phyloP scores from a whole-genome alignment of 2,797 vertebrate genomes.

The Spinibarbus caldwelli region DNA sequence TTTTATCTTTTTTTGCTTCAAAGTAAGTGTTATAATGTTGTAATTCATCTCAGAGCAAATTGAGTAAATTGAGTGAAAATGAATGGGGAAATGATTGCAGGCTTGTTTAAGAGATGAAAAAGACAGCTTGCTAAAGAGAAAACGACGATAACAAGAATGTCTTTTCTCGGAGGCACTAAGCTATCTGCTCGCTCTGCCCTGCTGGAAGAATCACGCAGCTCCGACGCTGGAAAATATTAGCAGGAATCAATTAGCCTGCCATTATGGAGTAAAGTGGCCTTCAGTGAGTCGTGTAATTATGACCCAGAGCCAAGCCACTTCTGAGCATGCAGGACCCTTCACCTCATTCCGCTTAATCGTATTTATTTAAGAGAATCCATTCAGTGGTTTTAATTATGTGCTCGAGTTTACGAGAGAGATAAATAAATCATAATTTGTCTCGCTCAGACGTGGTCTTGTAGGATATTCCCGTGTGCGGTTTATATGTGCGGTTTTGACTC shows the following conservation, averaged over 20 bases:
- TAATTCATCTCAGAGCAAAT: not conserved
- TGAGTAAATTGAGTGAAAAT: not conserved
- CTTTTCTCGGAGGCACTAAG: not conserved
- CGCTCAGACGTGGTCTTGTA: slow-evolving; percentile 52
- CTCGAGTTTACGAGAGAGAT: slow-evolving; percentile 72
- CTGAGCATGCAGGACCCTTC: slow-evolving; percentile 67
- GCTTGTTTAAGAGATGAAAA: not conserved
- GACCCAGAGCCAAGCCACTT: slow-evolving; percentile 78
- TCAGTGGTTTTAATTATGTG: slow-evolving; percentile 77
- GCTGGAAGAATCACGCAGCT: slow-evolving; percentile 70
- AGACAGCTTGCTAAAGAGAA: not conserved
- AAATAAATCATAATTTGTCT: slow-evolving; percentile 72
- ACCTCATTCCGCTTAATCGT: slow-evolving; percentile 73
- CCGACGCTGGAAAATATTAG: slow-evolving; percentile 76
- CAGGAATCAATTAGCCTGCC: slow-evolving; percentile 81
- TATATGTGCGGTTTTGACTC: slow-evolving; percentile 19
- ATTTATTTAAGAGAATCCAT: slow-evolving; percentile 79
- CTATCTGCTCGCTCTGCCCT: slow-evolving; percentile 41
- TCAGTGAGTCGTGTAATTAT: slow-evolving; percentile 81
- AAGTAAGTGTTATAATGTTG: not conserved
- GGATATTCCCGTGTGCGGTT: slow-evolving; percentile 45
- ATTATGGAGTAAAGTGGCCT: slow-evolving; percentile 78
- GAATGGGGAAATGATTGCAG: not conserved
- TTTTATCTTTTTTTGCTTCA: not conserved
- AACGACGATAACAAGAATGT: not conserved